Evolutionary conservation across 2,797 vertebrate genomes (phyloP).

Genomic region (Holocentrus rufus): DNA sequence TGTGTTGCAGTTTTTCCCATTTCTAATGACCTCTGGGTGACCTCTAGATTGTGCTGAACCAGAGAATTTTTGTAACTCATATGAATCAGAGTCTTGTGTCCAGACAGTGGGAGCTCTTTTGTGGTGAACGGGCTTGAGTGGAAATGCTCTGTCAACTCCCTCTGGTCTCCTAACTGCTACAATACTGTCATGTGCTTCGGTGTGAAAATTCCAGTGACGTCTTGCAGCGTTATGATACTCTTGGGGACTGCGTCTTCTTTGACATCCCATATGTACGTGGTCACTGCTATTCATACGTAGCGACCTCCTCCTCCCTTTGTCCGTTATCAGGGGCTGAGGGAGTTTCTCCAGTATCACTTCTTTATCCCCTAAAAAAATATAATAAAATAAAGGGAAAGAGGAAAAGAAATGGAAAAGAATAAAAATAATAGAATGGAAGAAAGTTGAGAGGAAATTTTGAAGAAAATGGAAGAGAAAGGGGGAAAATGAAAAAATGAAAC

Average conservation of each 20-base stretch:
- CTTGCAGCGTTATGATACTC: conserved; percentile 44
- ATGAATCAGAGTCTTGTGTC: conserved; percentile 33
- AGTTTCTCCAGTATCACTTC: conserved; percentile 51
- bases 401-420: conserved; percentile 25
- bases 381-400: conserved; percentile 1
- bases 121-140: conserved; percentile 83
- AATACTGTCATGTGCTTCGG: conserved; percentile 49
- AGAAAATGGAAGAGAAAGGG: no score
- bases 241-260: conserved; percentile 43
- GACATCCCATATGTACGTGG: conserved; percentile 39
- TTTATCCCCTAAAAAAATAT: conserved; percentile 55
- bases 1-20: conserved; percentile 18
- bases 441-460: no score
- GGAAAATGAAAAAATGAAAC: no score
- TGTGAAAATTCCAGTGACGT: conserved; percentile 21
- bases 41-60: conserved; percentile 42
- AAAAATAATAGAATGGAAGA: no score
- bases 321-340: conserved; percentile 52
- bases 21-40: conserved; percentile 30
- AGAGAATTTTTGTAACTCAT: conserved; percentile 45
- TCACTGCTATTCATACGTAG: conserved; percentile 52
- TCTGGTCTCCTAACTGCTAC: conserved; percentile 58
- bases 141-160: conserved; percentile 79
- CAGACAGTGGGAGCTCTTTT: conserved; percentile 56
- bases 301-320: conserved; percentile 54